Conservation (phyloP, 2,113 vertebrate genomes). For the Psettodes erumei region DNA sequence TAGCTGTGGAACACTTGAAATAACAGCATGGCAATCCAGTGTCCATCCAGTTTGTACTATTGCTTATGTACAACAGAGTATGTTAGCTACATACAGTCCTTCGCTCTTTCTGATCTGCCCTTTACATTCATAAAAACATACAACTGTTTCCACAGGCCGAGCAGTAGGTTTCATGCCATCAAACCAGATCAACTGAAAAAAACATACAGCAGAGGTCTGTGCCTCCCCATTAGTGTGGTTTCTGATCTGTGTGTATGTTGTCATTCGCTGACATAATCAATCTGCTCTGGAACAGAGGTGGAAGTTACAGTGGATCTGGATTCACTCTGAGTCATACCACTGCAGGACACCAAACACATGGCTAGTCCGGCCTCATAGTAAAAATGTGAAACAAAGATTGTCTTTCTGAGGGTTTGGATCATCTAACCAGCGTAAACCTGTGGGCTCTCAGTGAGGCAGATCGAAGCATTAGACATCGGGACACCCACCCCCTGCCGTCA, state of each 20-base stretch:
- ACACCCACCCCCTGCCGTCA: slow-evolving; percentile 1
- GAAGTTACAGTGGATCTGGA: slow-evolving; percentile 28
- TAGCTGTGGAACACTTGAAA: background rate
- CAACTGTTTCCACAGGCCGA: background rate
- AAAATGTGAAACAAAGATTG: slow-evolving; percentile 30
- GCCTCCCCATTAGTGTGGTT: slow-evolving; percentile 10
- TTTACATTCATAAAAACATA: background rate
- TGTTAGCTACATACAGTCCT: no score
- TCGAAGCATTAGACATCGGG: background rate
- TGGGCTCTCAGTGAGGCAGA: slow-evolving; percentile 29
- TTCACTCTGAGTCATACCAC: slow-evolving; percentile 42
- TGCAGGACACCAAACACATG: slow-evolving; percentile 11
- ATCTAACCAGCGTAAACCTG: slow-evolving; percentile 14
- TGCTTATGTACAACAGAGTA: background rate
- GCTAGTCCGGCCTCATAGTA: slow-evolving; percentile 11
- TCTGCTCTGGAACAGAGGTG: slow-evolving; percentile 24
- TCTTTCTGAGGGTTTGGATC: slow-evolving; percentile 4
- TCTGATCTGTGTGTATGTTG: slow-evolving; percentile 21
- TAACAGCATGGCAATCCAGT: no score
- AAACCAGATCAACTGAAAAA: slow-evolving; percentile 2
- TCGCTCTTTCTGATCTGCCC: background rate
- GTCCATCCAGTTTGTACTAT: background rate
- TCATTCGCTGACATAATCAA: slow-evolving; percentile 28
- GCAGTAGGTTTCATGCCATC: background rate
- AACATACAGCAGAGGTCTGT: slow-evolving; percentile 28